Evolutionary conservation across 2,888 invertebrate species (phyloP), one percentile per base, ranked within the genome.

Genomic region (Plebejus melissa): DNA sequence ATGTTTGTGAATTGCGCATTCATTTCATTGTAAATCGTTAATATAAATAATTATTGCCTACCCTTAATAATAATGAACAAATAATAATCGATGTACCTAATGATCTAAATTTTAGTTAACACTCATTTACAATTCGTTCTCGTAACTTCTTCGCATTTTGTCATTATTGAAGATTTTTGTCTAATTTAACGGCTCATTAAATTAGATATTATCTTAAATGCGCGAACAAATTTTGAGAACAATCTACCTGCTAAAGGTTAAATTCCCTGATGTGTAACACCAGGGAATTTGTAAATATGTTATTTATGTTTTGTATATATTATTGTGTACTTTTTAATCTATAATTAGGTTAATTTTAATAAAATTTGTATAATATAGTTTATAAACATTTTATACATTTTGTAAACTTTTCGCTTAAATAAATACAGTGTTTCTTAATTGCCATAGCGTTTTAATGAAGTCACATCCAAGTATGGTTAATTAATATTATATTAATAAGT

Each of bases 371-470:
- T 60, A 65, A 65, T 72, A 72, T 72, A 72, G 28, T 16, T 54
- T 70, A 54, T 54, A 54, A 50, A 54, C 50, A 72, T 84, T 81
- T 85, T 82, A 81, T 79, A 79, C 78, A 79, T 81, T 81, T 82
- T 83, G 81, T 82, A 83, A 79, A 80, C 76, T 76, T 76, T 76
- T 77, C 77, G 78, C 78, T 79, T 78, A 76, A 80, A 77, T 80
- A 79, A 80, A 80, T 16, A 54, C 13, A 16, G 54, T 79, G 75
- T 77, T 77, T 79, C 78, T 76, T 76, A 79, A 69, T 76, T 75
- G 60, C 74, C 9, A 11, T 76, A 9, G 11, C 22, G 0, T 16
- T 77, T 76, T 69, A 38, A 4, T 69, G 0, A 41, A 16, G 36
- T 38, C 38, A 36, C 2, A 5, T 32, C 50, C 50, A 58, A 58